Evolutionary conservation across 2,113 vertebrate species (phyloP), one percentile per base, ranked within the genome.

Genomic region (Agelaius tricolor): DNA sequence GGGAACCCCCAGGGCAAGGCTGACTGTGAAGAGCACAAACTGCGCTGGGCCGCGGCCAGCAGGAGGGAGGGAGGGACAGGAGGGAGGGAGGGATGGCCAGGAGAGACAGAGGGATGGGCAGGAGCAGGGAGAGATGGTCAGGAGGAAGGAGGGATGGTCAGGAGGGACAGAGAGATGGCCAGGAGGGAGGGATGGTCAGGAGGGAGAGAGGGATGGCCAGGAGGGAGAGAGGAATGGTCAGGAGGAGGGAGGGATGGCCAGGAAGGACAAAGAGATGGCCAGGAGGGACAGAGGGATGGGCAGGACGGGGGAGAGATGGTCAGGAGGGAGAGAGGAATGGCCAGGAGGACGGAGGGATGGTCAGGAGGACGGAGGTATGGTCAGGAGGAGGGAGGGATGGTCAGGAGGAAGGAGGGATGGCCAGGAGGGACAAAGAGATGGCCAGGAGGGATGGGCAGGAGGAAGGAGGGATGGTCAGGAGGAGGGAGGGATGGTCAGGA

Each of bases 21-120:
- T 78, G 84, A 78, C 83, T 95, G 83, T 95, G 83, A 95, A 93
- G 89, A 94, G 81, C n/a, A 15, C 93, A 95, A 87, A 89, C 84
- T 24, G 84, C 1, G 0, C 55, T 93, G 96, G 81, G 93, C 78
- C 0, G 1, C 0, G 11, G 94, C 86, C 91, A 91, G 84, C 41
- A 7, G 0, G 67, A 69, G 78, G 59, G 73, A 58, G 72, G 9
- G 67, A 49, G 23, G 27, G n/a, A 0, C 41, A 33, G 41, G 30
- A 65, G 46, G 19, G 8, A 49, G 3, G 20, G 27, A 39, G 6
- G 27, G 37, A 24, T 31, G 49, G 54, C 0, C 13, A 37, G 26
- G 15, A 10, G 33, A 15, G 5, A 13, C 47, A 43, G 24, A 20
- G 19, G 4, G 24, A 44, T 44, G 54, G 54, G 2, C 39, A 37